Evolutionary conservation across 2,888 invertebrate species (phyloP).

Genomic region (Dynastes grantii): DNA sequence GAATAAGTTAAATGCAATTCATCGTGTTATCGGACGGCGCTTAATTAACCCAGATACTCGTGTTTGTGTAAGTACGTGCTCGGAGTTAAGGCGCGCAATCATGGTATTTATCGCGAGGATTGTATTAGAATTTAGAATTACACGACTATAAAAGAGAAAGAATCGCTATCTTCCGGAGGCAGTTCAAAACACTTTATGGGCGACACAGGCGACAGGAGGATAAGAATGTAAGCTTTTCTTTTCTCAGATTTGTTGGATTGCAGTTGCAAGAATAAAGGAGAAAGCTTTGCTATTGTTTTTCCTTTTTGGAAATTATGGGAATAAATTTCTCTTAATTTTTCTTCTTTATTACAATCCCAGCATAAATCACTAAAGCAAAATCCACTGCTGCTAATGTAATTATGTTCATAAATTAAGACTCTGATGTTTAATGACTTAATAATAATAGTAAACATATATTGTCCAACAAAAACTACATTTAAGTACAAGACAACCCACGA

Average conservation of each 20-base stretch:
- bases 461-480: too few species aligned
- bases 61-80: background rate
- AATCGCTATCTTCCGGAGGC: background rate
- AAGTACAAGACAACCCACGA: too few species aligned
- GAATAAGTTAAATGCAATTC: conserved; percentile 10
- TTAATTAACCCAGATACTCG: conserved; percentile 7
- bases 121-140: background rate
- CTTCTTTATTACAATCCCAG: too few species aligned
- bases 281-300: conserved; percentile 5
- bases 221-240: background rate
- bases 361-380: too few species aligned
- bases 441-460: too few species aligned
- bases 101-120: background rate
- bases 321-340: too few species aligned
- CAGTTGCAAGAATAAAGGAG: background rate
- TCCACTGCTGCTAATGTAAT: too few species aligned
- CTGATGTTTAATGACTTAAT: too few species aligned
- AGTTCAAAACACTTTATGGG: background rate
- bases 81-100: background rate
- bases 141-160: background rate
- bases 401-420: too few species aligned
- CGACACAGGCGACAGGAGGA: background rate
- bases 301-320: background rate
- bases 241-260: background rate
- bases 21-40: conserved; percentile 1